Conservation (phyloP, 2,113 vertebrate species). For the Coptodon bakossiorum region DNA sequence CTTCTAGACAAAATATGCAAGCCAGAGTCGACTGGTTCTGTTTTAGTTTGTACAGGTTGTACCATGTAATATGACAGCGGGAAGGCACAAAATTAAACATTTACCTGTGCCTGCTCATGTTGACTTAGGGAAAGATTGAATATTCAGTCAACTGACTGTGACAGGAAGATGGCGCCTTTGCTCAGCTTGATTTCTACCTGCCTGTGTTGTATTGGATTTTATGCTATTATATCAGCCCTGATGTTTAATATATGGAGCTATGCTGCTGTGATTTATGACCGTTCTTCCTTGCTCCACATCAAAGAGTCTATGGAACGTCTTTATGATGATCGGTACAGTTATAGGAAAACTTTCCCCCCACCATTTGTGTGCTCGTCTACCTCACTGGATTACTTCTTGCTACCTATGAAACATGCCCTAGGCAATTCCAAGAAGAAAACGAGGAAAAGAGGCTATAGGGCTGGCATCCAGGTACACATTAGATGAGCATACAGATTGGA, state of each 20-base stretch:
- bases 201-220: too few species aligned
- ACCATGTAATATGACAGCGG: not conserved
- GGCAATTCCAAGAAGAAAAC: not conserved
- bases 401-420: not conserved
- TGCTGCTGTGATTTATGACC: too few species aligned
- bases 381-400: not conserved
- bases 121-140: too few species aligned
- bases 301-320: too few species aligned
- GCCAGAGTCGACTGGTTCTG: not conserved
- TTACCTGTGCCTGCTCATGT: not conserved
- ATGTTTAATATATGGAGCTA: too few species aligned
- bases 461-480: accelerated
- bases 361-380: not conserved
- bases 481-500: accelerated
- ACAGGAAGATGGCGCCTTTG: too few species aligned
- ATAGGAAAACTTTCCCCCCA: not conserved
- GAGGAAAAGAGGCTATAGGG: not conserved
- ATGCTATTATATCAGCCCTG: too few species aligned
- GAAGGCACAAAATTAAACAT: not conserved
- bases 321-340: too few species aligned
- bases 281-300: too few species aligned
- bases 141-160: too few species aligned
- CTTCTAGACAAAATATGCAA: not conserved
- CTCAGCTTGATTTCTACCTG: too few species aligned
- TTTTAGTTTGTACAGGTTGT: not conserved